Base-by-base conservation (phyloP, 2,113 vertebrate species). In the Scophthalmus maximus region DNA sequence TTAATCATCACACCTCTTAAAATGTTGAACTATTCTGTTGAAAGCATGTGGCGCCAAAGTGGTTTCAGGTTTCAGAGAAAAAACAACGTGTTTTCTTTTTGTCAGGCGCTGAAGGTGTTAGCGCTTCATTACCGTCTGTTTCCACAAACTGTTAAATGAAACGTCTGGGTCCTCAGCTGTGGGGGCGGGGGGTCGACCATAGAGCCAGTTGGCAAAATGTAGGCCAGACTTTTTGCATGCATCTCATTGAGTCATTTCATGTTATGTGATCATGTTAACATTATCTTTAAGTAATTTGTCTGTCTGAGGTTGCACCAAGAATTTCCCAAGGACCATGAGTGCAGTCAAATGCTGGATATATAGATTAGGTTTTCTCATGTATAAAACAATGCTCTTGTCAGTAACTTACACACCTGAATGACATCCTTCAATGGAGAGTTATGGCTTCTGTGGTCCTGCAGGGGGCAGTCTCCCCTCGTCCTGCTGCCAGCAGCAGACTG, bases 391-490 rank as follows among this genome's bases (percentile, higher is more conserved):
- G 5, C 18, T 42, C 5, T 10, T 34, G 22, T 12, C 26, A 2
- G 18, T 6, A 34, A 22, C 15, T 53, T 11, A 36, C 71, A 25
- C 29, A 93, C 90, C 90, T 90, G 81, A 72, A 25, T 17, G 17
- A 15, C 51, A 1, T 84, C 60, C 73, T 62, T 82, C 14, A 38
- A 20, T 5, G 27, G 2, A 14, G 38, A 70, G 82, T 63, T 87
- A 20, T 90, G 74, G 50, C 47, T 20, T 75, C 40, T 84, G 63
- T 55, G 4, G 29, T 77, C 72, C 68, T 62, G 78, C n/a, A 82
- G 86, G 29, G 73, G 72, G 57, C 55, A 27, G 53, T 72, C 69
- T 89, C n/a, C 58, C 44, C 17, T 77, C n/a, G 49, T 57, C 26
- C 62, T 77, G 1, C 0, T 25, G 29, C 34, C 38, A 30, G 22